phyloP scores from a whole-genome alignment of 2,888 invertebrate genomes.

The Campopleginae sp. region DNA sequence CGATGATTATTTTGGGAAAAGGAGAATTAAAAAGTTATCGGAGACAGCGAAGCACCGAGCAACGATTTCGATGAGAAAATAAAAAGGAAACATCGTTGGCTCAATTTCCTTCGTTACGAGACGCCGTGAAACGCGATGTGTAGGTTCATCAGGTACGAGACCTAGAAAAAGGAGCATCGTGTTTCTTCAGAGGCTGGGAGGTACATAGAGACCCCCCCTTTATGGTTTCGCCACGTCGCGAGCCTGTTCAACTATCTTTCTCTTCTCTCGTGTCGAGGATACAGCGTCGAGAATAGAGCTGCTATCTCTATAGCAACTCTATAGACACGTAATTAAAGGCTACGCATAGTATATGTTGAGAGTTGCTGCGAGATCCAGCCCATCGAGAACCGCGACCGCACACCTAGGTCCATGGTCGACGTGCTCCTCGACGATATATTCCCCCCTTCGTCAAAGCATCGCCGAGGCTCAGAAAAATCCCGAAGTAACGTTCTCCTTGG shows the following conservation, averaged over 20 bases:
- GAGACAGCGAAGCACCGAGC: background rate
- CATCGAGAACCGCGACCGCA: conserved; percentile 64
- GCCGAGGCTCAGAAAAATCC: conserved; percentile 37
- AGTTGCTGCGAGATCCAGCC: conserved; percentile 63
- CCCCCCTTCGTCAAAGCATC: conserved; percentile 61
- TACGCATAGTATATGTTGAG: conserved; percentile 50
- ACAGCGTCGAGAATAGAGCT: conserved; percentile 70
- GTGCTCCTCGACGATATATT: conserved; percentile 56
- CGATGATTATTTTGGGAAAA: background rate
- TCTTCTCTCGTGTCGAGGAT: conserved; percentile 71
- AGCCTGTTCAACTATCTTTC: conserved; percentile 68
- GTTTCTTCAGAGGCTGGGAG: conserved; percentile 55
- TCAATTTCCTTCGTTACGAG: conserved; percentile 45
- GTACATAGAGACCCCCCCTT: conserved; percentile 71
- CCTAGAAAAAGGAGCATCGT: conserved; percentile 71
- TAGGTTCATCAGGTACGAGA: conserved; percentile 61
- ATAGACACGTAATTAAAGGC: conserved; percentile 37
- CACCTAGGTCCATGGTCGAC: conserved; percentile 56
- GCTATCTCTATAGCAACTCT: background rate
- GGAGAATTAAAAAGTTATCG: background rate
- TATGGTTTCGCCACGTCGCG: conserved; percentile 75
- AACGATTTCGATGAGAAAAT: background rate
- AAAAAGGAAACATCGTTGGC: background rate
- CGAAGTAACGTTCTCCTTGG: conserved; percentile 61
- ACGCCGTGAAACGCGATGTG: background rate